A percentile compares a stretch with the other conserved stretches of the same genome.
phyloP scores from a whole-genome alignment of 1,140 invertebrate genomes.

The Drosophila mojavensis region DNA sequence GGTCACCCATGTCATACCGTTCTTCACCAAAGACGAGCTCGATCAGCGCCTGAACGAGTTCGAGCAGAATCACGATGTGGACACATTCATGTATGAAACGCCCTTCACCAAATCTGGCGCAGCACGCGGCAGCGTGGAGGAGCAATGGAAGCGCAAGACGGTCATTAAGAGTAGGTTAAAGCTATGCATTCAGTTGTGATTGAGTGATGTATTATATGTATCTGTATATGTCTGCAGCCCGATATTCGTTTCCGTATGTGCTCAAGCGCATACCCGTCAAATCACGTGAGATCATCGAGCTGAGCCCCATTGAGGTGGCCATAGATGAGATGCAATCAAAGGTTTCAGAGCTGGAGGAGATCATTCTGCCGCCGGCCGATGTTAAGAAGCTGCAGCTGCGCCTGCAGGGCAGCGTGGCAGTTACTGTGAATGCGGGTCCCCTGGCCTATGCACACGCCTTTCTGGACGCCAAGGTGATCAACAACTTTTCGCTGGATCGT shows the following conservation, averaged over 20 bases:
- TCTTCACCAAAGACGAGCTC: constrained; percentile 89
- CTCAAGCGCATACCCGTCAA: constrained; percentile 93
- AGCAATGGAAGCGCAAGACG: constrained; percentile 94
- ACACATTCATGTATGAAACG: constrained; percentile 95
- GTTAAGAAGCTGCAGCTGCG: constrained; percentile 95
- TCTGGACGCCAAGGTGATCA: constrained; percentile 88
- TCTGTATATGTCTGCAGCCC: constrained; percentile 85
- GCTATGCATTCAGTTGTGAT: not conserved
- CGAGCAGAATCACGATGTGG: constrained; percentile 94
- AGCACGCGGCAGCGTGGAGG: constrained; percentile 91
- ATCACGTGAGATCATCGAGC: constrained; percentile 89
- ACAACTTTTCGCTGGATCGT: constrained; percentile 91
- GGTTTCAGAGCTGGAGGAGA: constrained; percentile 93
- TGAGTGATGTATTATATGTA: not conserved
- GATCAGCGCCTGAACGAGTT: constrained; percentile 90
- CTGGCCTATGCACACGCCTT: constrained; percentile 96
- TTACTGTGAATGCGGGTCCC: constrained; percentile 97
- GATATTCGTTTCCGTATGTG: constrained; percentile 95
- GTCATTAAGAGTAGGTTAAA: constrained; percentile 89
- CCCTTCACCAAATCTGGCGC: constrained; percentile 94
- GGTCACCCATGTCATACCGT: constrained; percentile 93
- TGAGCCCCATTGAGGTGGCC: constrained; percentile 96
- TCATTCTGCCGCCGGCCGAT: constrained; percentile 92
- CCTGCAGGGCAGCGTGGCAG: constrained; percentile 95
- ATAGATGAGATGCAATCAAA: constrained; percentile 95